Evolutionary conservation across 2,888 invertebrate species (phyloP).

Genomic region (Acrobasis suavella): DNA sequence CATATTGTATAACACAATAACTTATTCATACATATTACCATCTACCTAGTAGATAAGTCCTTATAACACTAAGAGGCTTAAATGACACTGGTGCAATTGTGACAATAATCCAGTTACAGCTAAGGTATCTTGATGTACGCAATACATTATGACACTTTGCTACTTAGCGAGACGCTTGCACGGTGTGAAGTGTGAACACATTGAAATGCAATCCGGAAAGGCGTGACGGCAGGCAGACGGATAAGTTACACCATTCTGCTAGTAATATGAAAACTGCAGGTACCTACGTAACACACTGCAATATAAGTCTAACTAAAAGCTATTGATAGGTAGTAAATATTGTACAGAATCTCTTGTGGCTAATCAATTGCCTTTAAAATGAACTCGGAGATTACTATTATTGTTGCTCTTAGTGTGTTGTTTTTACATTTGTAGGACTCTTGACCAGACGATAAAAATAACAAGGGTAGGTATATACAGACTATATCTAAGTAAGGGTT

Average conservation of each 20-base stretch:
- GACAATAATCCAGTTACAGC: constrained; percentile 18
- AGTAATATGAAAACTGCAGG: not conserved
- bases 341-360: too few species aligned
- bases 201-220: constrained; percentile 21
- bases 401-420: too few species aligned
- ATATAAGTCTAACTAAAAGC: too few species aligned
- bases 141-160: not conserved
- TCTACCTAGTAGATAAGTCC: not conserved
- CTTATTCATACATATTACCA: not conserved
- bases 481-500: too few species aligned
- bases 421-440: too few species aligned
- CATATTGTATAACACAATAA: not conserved
- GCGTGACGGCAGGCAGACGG: constrained; percentile 1
- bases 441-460: too few species aligned
- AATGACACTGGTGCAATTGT: constrained; percentile 9
- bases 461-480: too few species aligned
- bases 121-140: not conserved
- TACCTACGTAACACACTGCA: too few species aligned
- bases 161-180: not conserved
- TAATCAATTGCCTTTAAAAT: too few species aligned
- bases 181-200: constrained; percentile 16
- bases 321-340: too few species aligned
- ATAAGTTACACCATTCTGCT: not conserved
- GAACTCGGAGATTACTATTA: too few species aligned
- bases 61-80: constrained; percentile 16